Percentiles rank a stretch among this genome's conserved stretches.
These are phyloP conservation scores for Melanostigma gelatinosum DNA, from an alignment of 2,113 vertebrate species.

Conservation along the genomic window DNA sequence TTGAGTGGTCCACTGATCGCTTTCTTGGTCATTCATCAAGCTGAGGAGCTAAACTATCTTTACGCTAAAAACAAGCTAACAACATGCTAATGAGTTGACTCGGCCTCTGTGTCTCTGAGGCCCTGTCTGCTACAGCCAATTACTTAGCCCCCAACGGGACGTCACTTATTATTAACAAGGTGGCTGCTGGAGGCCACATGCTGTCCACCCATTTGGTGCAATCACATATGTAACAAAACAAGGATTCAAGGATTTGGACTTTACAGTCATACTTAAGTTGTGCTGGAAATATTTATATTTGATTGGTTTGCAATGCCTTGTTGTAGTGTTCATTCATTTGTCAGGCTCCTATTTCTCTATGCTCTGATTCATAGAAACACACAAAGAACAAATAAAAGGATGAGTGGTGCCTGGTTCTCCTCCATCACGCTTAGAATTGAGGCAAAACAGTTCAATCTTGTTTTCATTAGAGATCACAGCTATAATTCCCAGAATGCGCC, in stretches of 20 bases:
- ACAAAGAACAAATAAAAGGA: neutral
- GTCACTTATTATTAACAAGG: slow-evolving; percentile 35
- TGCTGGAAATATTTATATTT: neutral
- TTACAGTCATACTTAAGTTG: neutral
- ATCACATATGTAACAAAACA: neutral
- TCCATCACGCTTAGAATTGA: no score
- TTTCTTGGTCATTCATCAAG: slow-evolving; percentile 37
- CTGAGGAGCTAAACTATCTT: slow-evolving; percentile 25
- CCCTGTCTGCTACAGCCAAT: slow-evolving; percentile 48
- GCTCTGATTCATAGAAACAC: neutral
- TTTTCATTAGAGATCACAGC: no score
- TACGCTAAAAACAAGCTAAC: slow-evolving; percentile 57
- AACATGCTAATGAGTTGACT: slow-evolving; percentile 52
- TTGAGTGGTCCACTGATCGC: slow-evolving; percentile 31
- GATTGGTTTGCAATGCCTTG: neutral
- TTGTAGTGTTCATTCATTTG: neutral
- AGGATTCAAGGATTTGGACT: neutral
- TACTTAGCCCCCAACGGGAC: slow-evolving; percentile 44
- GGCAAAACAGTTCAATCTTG: no score
- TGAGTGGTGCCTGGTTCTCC: neutral
- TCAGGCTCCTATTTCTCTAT: neutral
- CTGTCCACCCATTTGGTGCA: neutral
- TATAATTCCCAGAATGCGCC: no score
- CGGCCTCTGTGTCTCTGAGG: slow-evolving; percentile 45
- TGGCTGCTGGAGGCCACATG: slow-evolving; percentile 5